These are phyloP conservation scores for Malaclemys terrapin DNA, from an alignment of 2,113 vertebrate species.

Conservation along the genomic window DNA sequence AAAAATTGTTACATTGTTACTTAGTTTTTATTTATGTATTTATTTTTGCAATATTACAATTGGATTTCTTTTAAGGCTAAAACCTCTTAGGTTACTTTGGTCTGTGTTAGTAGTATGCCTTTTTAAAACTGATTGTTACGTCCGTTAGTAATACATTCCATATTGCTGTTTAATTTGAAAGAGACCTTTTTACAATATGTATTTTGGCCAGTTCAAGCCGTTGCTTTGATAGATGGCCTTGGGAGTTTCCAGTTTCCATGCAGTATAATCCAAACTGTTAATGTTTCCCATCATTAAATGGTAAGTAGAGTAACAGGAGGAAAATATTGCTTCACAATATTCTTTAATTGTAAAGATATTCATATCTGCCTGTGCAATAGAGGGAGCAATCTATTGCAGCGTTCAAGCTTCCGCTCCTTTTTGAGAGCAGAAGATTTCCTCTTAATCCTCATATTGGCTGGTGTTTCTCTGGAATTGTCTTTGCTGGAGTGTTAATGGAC, in stretches of 20 bases:
- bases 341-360: background rate
- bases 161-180: background rate
- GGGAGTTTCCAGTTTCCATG: background rate
- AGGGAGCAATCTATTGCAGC: background rate
- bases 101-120: background rate
- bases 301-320: background rate
- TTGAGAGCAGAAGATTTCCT: slow-evolving; percentile 41
- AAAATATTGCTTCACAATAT: background rate
- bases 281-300: background rate
- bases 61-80: background rate
- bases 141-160: background rate
- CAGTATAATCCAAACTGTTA: background rate
- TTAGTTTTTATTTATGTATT: background rate
- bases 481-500: slow-evolving; percentile 80
- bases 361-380: background rate
- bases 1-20: background rate
- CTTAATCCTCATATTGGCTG: slow-evolving; percentile 67
- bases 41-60: background rate
- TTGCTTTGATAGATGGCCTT: background rate
- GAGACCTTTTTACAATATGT: background rate
- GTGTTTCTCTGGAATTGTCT: slow-evolving; percentile 57
- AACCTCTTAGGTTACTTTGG: background rate
- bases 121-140: background rate
- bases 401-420: slow-evolving; percentile 18
- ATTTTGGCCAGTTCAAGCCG: background rate